A percentile compares a stretch with the other conserved stretches of the same genome.
These are phyloP conservation scores for Cossypha niveicapilla DNA, from an alignment of 2,797 vertebrate genomes.

Conservation along the genomic window DNA sequence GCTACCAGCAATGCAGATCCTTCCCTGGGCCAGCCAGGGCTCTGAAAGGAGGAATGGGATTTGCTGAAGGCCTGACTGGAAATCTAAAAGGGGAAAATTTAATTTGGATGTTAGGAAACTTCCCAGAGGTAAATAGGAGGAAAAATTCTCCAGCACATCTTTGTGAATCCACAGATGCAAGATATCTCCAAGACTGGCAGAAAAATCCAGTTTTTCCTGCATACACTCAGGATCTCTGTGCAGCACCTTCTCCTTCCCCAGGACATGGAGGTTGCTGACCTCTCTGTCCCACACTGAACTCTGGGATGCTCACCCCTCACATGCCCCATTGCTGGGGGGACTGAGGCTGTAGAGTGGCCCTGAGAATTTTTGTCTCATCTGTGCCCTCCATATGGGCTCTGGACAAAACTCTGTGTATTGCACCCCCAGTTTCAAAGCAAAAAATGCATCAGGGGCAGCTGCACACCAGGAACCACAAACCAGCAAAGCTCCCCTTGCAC, in stretches of 20 bases:
- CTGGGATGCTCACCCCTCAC: not conserved
- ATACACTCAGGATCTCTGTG: not conserved
- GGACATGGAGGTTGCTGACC: not conserved
- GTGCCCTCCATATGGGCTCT: not conserved
- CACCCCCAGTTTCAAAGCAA: not conserved
- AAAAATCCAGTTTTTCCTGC: not conserved
- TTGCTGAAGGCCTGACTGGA: not conserved
- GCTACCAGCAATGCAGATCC: not conserved
- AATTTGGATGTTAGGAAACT: not conserved
- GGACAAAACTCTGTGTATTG: not conserved
- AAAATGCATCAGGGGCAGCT: not conserved
- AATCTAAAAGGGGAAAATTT: not conserved
- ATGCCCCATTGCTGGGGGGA: not conserved
- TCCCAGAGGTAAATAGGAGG: not conserved
- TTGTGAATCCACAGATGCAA: not conserved
- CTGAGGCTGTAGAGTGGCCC: not conserved
- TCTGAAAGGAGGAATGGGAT: not conserved
- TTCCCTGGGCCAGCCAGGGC: not conserved
- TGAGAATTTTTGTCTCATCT: not conserved
- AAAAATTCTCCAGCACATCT: not conserved
- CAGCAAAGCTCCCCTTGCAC: not conserved
- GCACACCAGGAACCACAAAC: not conserved
- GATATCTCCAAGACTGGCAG: not conserved
- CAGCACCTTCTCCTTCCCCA: not conserved
- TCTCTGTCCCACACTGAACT: not conserved